Evolutionary conservation across 2,888 invertebrate species (phyloP), one percentile per base, ranked within the genome.

Genomic region (Agrotis ipsilon): DNA sequence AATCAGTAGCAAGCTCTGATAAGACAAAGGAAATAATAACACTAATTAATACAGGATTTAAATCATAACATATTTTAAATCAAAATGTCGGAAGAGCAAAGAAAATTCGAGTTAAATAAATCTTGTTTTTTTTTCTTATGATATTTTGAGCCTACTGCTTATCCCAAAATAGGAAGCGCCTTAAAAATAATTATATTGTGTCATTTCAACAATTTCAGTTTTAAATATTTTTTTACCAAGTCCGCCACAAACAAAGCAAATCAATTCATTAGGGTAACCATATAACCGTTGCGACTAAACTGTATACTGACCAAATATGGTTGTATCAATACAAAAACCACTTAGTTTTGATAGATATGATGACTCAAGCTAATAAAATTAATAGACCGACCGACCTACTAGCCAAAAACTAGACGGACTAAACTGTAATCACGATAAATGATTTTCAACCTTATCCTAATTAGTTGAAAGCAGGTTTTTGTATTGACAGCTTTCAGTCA

Each of bases 341-440:
- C 75, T 82, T 77, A 63, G 71, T 75, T 77, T 80, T 82, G 75
- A 79, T 82, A 76, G 80, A 67, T 75, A 80, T 80, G 85, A 83
- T 84, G 83, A 85, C 75, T 83, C 83, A 74, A 74, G 59, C 76
- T 75, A 83, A 78, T 85, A 83, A 81, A 84, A 80, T 72, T 79
- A 68, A 83, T 79, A 83, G 73, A 75, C 74, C 83, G 67, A 75
- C 68, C 71, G 82, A 82, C 83, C 74, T 81, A 85, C 73, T 85
- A 69, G 64, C 77, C 67, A 73, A 80, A 78, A 72, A 81, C 75
- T 83, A 72, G 72, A 68, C 51, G 24, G n/a, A 63, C 51, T 27
- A 63, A 43, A 45, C 68, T 52, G 27, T 18, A 55, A 61, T 48
- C 18, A 24, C 45, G 54, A 39, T 9, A 24, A 19, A 61, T 14